Percentiles rank a stretch among this genome's conserved stretches.
phyloP scores from a whole-genome alignment of 2,888 invertebrate genomes.

The Callimorpha dominula region DNA sequence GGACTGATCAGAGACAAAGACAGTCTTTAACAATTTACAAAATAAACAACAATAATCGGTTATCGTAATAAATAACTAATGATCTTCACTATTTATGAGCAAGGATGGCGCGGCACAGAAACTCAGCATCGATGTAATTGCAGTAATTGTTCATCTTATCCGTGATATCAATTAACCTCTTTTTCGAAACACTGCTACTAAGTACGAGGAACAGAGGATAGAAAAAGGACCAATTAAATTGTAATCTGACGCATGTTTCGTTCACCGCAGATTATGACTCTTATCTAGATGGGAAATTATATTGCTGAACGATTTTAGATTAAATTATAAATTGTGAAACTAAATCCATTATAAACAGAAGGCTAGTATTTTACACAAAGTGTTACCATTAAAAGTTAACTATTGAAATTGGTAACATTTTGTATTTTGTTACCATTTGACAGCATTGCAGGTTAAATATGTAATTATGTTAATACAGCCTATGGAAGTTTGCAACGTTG shows the following conservation, averaged over 20 bases:
- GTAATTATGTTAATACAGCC: too few relatives aligned
- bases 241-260: slow-evolving; percentile 19
- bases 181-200: slow-evolving; percentile 32
- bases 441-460: too few relatives aligned
- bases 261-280: slow-evolving; percentile 17
- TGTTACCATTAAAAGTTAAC: neutral
- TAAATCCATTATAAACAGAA: neutral
- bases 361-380: neutral
- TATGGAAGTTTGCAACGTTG: too few relatives aligned
- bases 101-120: slow-evolving; percentile 50
- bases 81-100: slow-evolving; percentile 47
- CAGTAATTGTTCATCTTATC: slow-evolving; percentile 44
- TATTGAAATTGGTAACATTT: neutral
- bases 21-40: neutral
- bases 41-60: neutral
- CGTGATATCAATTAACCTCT: slow-evolving; percentile 37
- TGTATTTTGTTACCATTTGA: too few relatives aligned
- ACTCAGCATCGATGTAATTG: slow-evolving; percentile 45
- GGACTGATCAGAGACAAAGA: neutral
- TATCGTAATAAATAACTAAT: slow-evolving; percentile 25
- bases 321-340: slow-evolving; percentile 1
- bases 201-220: slow-evolving; percentile 15
- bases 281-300: slow-evolving; percentile 21
- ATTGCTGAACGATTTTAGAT: slow-evolving; percentile 20
- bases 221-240: slow-evolving; percentile 25